Conservation (phyloP, 2,113 vertebrate genomes). For the Urocynchramus pylzowi region DNA sequence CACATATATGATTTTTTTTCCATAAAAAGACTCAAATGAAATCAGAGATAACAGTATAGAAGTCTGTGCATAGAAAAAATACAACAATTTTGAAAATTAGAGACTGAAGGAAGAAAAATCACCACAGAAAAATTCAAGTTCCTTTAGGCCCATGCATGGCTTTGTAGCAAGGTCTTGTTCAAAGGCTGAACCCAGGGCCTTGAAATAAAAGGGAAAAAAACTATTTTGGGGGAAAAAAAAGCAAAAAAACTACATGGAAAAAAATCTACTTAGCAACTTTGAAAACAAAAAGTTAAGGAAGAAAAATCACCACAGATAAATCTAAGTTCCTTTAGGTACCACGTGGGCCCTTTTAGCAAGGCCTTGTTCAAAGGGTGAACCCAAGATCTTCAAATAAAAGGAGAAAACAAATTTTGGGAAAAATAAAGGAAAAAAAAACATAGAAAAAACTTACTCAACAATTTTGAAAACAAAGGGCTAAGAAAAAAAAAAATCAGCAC, state of each 20-base stretch:
- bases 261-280: neutral
- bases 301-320: neutral
- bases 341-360: accelerated
- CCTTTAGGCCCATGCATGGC: accelerated
- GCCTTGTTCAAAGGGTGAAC: neutral
- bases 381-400: neutral
- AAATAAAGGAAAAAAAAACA: neutral
- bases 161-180: neutral
- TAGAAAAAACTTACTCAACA: neutral
- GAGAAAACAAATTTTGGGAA: no score
- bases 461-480: neutral
- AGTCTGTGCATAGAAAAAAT: neutral
- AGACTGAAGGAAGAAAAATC: neutral
- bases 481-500: neutral
- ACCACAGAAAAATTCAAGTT: neutral
- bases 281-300: neutral
- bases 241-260: neutral
- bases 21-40: neutral
- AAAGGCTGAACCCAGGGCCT: neutral
- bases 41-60: neutral
- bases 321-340: neutral
- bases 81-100: neutral
- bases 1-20: neutral
- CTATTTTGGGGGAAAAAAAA: neutral
- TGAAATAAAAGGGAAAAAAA: neutral